Evolutionary conservation across 2,113 vertebrate species (phyloP).

Genomic region (Plecotus auritus): DNA sequence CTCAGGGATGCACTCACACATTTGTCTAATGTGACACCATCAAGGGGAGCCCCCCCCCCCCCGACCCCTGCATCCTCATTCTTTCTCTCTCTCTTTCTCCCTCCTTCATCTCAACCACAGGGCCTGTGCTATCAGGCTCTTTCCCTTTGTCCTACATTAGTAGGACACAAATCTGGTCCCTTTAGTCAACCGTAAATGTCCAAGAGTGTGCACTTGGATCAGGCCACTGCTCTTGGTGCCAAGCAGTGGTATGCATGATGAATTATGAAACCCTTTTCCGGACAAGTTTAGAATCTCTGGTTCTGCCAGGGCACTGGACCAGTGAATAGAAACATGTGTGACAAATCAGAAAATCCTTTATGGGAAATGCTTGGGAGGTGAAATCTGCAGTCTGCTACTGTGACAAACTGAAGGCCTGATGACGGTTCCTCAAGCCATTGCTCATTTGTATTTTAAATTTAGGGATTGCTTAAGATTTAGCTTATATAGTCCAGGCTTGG

Average conservation of each 20-base stretch:
- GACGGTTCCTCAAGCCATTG: background rate
- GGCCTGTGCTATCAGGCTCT: background rate
- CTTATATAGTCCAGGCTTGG: background rate
- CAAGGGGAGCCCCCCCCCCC: too few species aligned
- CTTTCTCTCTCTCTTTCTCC: background rate
- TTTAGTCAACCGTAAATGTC: slow-evolving; percentile 44
- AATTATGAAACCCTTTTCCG: slow-evolving; percentile 59
- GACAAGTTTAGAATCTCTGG: slow-evolving; percentile 45
- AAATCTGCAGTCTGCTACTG: background rate
- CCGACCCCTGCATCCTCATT: background rate
- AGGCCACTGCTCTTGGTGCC: background rate
- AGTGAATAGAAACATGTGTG: slow-evolving; percentile 39
- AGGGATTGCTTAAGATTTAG: background rate
- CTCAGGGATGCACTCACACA: background rate
- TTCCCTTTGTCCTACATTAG: slow-evolving; percentile 23
- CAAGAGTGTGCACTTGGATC: slow-evolving; percentile 28
- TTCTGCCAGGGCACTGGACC: slow-evolving; percentile 55
- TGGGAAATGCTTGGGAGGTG: background rate
- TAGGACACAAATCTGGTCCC: slow-evolving; percentile 39
- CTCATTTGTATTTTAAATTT: slow-evolving; percentile 21
- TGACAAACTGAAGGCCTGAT: slow-evolving; percentile 12
- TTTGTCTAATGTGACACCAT: background rate
- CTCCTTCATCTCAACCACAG: background rate
- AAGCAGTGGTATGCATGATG: slow-evolving; percentile 4
- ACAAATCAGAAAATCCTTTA: slow-evolving; percentile 47